Percentiles rank a stretch among this genome's conserved stretches.
Evolutionary conservation across 2,888 invertebrate species (phyloP).

Genomic region (Pristionchus japonicus): DNA sequence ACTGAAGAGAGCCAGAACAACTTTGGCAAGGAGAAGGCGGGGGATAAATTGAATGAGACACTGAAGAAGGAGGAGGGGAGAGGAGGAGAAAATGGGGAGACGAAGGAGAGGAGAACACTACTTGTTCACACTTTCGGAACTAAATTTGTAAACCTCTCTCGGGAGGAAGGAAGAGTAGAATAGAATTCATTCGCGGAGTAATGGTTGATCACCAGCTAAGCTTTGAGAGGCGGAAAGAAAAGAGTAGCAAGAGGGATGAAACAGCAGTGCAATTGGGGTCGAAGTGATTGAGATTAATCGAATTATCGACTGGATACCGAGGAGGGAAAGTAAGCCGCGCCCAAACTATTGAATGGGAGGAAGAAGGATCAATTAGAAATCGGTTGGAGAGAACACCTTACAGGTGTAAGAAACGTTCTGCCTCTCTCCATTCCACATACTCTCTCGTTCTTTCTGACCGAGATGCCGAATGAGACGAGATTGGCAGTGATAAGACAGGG

Average conservation of each 20-base stretch:
- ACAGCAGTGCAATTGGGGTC: constrained; percentile 29
- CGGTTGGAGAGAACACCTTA: background rate
- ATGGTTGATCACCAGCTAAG: too few relatives aligned
- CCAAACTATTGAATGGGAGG: constrained; percentile 22
- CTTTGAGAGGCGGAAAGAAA: background rate
- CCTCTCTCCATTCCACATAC: too few relatives aligned
- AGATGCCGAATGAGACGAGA: too few relatives aligned
- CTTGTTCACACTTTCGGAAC: background rate
- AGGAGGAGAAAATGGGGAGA: background rate
- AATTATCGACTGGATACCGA: constrained; percentile 33
- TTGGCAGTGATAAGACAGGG: background rate
- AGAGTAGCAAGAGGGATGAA: constrained; percentile 2
- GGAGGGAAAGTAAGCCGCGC: background rate
- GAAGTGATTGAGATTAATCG: constrained; percentile 27
- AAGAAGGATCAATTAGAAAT: constrained; percentile 38
- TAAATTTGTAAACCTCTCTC: background rate
- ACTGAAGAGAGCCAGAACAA: too few relatives aligned
- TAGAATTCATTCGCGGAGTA: too few relatives aligned
- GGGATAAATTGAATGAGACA: constrained; percentile 35
- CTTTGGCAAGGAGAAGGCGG: background rate
- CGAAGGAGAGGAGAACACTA: background rate
- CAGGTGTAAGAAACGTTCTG: too few relatives aligned
- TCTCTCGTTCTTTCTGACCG: too few relatives aligned
- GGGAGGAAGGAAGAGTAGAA: too few relatives aligned
- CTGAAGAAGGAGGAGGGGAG: constrained; percentile 11